These are phyloP conservation scores for Busseola fusca DNA, from an alignment of 2,888 invertebrate species.

Conservation along the genomic window DNA sequence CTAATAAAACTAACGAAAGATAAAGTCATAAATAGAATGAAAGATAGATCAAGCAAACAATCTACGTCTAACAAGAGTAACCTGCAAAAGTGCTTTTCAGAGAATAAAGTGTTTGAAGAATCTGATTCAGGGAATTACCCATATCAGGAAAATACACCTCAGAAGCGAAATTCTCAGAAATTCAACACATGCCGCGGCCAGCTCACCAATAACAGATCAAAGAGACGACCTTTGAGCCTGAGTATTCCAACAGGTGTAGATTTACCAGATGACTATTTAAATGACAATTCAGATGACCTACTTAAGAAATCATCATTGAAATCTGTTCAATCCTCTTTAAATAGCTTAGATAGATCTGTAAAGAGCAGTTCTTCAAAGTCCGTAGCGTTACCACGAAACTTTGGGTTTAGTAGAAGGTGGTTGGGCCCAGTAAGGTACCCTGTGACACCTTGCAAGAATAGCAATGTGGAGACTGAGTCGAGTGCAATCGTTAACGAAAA, in stretches of 20 bases:
- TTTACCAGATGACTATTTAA: conserved; percentile 78
- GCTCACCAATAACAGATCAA: conserved; percentile 69
- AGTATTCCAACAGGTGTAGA: conserved; percentile 83
- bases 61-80: conserved; percentile 73
- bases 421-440: conserved; percentile 90
- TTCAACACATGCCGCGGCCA: conserved; percentile 85
- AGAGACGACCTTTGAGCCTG: conserved; percentile 83
- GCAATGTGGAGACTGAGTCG: conserved; percentile 66
- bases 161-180: conserved; percentile 76
- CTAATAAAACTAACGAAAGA: conserved; percentile 86
- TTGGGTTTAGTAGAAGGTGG: conserved; percentile 90
- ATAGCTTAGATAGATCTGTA: conserved; percentile 78
- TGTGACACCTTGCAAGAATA: conserved; percentile 90
- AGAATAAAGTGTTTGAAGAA: conserved; percentile 81
- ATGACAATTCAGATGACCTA: conserved; percentile 70
- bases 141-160: conserved; percentile 81
- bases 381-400: conserved; percentile 89
- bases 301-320: conserved; percentile 79
- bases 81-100: conserved; percentile 81
- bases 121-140: conserved; percentile 77
- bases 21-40: conserved; percentile 84
- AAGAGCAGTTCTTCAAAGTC: conserved; percentile 78
- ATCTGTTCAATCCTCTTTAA: conserved; percentile 82
- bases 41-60: conserved; percentile 76
- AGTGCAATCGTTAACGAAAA: conserved; percentile 79